Evolutionary conservation across 2,797 vertebrate genomes (phyloP), one percentile per base, ranked within the genome.

Genomic region (Astyanax mexicanus): DNA sequence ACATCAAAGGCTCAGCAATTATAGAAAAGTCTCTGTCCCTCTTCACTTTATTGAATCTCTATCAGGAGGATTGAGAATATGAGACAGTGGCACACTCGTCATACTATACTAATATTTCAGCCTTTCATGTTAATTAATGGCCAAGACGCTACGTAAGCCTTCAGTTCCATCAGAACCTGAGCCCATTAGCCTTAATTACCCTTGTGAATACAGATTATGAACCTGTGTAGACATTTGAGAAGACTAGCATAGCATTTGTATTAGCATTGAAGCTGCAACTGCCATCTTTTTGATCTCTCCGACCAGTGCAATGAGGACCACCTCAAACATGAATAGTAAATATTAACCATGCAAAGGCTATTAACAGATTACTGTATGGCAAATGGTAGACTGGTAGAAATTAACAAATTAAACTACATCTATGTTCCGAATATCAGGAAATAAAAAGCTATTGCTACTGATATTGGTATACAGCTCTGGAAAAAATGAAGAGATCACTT

Each of bases 171-270:
- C 57, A 61, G 61, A 44, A 44, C 12, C 12, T 44, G 8, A 25
- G 37, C 21, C 51, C 55, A 57, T 67, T 58, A 68, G 42, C 29
- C 13, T 49, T 11, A 68, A 35, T 47, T 29, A n/a, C 72, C 62
- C 65, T 38, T 3, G 4, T n/a, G 25, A 58, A 57, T 25, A 58
- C 38, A n/a, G 19, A 57, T 52, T 52, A 25, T n/a, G 17, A 49
- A 27, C 70, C 49, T 38, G 35, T 19, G 32, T 54, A 58, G 3
- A 66, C 19, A 3, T 35, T 55, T 13, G 32, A 42, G 40, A 52
- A 32, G 40, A 27, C 40, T 52, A 7, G 5, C 40, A 27, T 1
- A 3, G 0, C n/a, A n/a, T n/a, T n/a, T n/a, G n/a, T n/a, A n/a
- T n/a, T n/a, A n/a, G n/a, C 15, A 17, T 7, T 27, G 21, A 5